phyloP scores from a whole-genome alignment of 2,797 vertebrate genomes.

The Alexandromys oeconomus region DNA sequence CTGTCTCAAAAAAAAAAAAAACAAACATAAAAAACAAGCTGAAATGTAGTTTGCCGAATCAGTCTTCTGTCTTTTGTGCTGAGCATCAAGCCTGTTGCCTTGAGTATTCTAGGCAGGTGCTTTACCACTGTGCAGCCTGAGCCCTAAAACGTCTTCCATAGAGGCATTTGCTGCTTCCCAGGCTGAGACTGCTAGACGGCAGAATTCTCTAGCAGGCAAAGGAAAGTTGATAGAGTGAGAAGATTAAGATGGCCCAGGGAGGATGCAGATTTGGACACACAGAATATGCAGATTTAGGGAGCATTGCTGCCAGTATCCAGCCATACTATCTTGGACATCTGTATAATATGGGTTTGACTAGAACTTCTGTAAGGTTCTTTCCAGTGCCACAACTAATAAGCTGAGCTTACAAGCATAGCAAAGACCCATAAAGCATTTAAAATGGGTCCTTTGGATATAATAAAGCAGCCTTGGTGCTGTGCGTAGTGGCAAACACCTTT shows the following conservation, averaged over 20 bases:
- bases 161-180: not conserved
- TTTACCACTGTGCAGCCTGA: not conserved
- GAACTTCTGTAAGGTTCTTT: constrained; percentile 34
- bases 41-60: constrained; percentile 1
- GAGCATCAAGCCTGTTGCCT: not conserved
- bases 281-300: constrained; percentile 21
- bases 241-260: not conserved
- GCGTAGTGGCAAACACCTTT: not conserved
- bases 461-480: not conserved
- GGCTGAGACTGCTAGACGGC: constrained; percentile 12
- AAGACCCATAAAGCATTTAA: not conserved
- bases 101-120: not conserved
- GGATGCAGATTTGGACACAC: not conserved
- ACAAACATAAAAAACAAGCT: not conserved
- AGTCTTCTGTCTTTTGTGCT: not conserved
- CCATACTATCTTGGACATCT: not conserved
- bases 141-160: not conserved
- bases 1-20: not conserved
- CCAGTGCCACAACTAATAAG: not conserved
- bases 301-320: not conserved
- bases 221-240: not conserved
- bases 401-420: not conserved
- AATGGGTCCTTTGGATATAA: not conserved
- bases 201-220: constrained; percentile 3
- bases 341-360: not conserved